Conservation (phyloP, 2,797 vertebrate species). For the Pseudochirops cupreus region DNA sequence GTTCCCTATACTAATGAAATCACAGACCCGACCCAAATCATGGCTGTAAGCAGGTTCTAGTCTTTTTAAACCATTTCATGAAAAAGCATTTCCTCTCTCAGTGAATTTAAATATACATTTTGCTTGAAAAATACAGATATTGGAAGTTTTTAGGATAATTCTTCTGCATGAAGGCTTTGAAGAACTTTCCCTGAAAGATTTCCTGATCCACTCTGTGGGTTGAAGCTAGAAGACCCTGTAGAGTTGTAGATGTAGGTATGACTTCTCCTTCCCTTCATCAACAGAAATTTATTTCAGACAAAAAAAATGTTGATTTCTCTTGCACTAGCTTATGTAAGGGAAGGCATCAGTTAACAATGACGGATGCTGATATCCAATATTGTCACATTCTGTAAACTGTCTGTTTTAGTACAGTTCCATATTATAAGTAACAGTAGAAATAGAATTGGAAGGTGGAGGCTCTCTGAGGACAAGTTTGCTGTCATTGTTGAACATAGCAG, state of each 20-base stretch:
- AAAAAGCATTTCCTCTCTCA: neutral
- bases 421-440: neutral
- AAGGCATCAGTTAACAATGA: neutral
- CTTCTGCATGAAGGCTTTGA: neutral
- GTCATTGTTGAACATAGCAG: neutral
- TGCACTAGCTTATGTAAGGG: neutral
- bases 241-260: neutral
- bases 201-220: neutral
- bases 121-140: neutral
- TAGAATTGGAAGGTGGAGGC: neutral
- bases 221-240: neutral
- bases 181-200: neutral
- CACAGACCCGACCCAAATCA: neutral
- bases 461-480: neutral
- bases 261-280: neutral
- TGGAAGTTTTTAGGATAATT: neutral
- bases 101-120: neutral
- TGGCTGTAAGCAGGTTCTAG: neutral
- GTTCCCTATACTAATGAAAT: neutral
- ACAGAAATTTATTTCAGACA: neutral
- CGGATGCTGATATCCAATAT: neutral
- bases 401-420: neutral
- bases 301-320: neutral
- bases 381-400: neutral
- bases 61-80: neutral